Evolutionary conservation across 64 coral and sea anemone species (phyloP), one percentile per base, ranked within the genome.

Genomic region (Hydrozoanthus tunicans): DNA sequence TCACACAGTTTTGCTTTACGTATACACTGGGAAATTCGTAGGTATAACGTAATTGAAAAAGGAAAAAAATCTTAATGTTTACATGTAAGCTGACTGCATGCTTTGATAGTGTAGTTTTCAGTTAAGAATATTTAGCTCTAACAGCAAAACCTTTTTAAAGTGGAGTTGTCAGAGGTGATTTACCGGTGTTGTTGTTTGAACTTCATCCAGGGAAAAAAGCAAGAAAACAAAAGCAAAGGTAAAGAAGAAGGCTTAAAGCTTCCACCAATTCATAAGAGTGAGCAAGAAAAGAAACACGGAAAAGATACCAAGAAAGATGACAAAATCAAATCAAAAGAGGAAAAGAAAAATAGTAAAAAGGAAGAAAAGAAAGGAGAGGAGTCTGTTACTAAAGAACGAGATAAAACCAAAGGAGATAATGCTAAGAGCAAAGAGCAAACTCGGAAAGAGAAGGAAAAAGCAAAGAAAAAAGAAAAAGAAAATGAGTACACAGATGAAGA

Each of bases 291-390:
- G 58, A 80, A 80, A 25, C 23, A 58, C 7, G 56, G 4, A 17
- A 80, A 80, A 24, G 78, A 80, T 25, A 24, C 78, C 58, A 80
- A 80, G 78, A 80, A 80, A 59, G 78, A 80, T 9, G 78, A 77
- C 6, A 81, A 61, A 60, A 81, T 15, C 5, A 84, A 55, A 54
- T 65, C 63, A 24, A 70, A 84, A 84, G 63, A 54, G 64, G 63
- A 65, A 53, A 69, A 56, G 26, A 82, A 53, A 64, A 64, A 32
- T 23, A 8, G 11, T 5, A 62, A 64, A 26, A 82, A 82, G 80
- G 60, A 67, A 54, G 63, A 84, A 7, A 66, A 65, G 63, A 84
- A 84, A 67, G 13, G 7, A 56, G 62, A 15, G 25, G 32, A 26
- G 24, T 17, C 56, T 23, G 77, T 17, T 20, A 58, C n/a, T n/a